Percentiles rank a stretch among this genome's conserved stretches.
These are phyloP conservation scores for Lithophane socia DNA, from an alignment of 2,888 invertebrate genomes.

Conservation along the genomic window DNA sequence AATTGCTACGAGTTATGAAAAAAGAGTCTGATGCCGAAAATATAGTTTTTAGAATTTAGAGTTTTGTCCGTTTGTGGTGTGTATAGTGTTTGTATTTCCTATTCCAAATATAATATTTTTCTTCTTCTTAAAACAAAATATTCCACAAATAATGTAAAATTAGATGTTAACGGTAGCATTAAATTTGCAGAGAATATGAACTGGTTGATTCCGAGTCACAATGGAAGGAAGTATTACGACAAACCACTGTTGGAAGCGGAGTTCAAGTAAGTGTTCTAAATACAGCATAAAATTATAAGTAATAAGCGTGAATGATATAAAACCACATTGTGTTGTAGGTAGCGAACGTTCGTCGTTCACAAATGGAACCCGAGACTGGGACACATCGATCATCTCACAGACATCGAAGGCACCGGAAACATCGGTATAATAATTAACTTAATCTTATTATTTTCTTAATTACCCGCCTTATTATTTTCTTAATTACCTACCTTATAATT, in stretches of 20 bases:
- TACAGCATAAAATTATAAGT: slow-evolving; percentile 1
- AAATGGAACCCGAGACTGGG: slow-evolving; percentile 86
- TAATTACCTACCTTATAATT: neutral
- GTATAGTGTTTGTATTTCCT: no score
- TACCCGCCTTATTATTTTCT: slow-evolving; percentile 6
- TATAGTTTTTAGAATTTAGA: no score
- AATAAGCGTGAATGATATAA: slow-evolving; percentile 13
- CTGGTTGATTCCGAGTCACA: slow-evolving; percentile 96
- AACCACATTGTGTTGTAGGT: slow-evolving; percentile 85
- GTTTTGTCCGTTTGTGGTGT: no score
- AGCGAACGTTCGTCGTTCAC: slow-evolving; percentile 92
- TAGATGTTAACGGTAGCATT: slow-evolving; percentile 10
- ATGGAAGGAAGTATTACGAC: slow-evolving; percentile 96
- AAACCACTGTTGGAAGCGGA: slow-evolving; percentile 90
- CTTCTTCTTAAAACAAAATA: no score
- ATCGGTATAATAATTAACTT: slow-evolving; percentile 84
- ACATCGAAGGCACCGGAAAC: slow-evolving; percentile 91
- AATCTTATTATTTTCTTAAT: slow-evolving; percentile 13
- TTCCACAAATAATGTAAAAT: no score
- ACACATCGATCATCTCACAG: slow-evolving; percentile 91
- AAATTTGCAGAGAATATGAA: slow-evolving; percentile 90
- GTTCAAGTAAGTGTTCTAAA: slow-evolving; percentile 82
- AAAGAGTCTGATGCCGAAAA: no score
- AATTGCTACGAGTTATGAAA: no score
- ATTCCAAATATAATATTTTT: no score